Base-by-base conservation (phyloP, 1,140 invertebrate genomes). In the Nebria ingens region DNA sequence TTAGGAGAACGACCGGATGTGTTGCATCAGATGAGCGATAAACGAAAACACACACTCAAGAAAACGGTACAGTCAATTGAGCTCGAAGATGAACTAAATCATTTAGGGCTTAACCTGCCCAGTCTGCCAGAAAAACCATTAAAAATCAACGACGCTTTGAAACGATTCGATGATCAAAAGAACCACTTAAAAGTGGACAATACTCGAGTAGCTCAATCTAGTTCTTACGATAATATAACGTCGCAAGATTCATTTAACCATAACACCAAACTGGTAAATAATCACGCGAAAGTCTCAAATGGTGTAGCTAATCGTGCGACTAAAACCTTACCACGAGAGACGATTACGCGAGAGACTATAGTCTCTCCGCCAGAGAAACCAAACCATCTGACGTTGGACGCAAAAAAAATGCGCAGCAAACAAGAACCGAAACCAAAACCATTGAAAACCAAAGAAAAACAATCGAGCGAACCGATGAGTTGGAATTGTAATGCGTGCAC, bases 401-500 rank as follows among this genome's bases (percentile, higher is more conserved):
- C 73, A 49, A 62, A 67, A 2, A 73, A 73, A 54, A 52, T 53
- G 51, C 52, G 54, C 6, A 59, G 64, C 1, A 13, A 62, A 63
- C 0, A 61, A 65, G 61, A 25, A 2, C 20, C 49, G 17, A 51
- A 58, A 23, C 58, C 56, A 29, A 69, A 67, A 53, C 65, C 64
- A 38, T 64, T 68, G 42, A 58, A 58, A 21, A 62, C 65, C 51
- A 58, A 59, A 23, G 61, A 62, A 51, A 52, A 61, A 56, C 54
- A 54, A 22, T 22, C 54, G 51, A 3, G 56, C 42, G 23, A 45
- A 4, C 4, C 9, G 53, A 51, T 50, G 52, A 52, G 71, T 56
- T 89, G 87, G 87, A 75, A 82, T 53, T 89, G 87, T 65, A 72
- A 69, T 0, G 77, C 78, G 1, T 89, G 87, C 67, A 89, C 87